These are phyloP conservation scores for Sturmia bella DNA, from an alignment of 2,888 invertebrate genomes.

Conservation along the genomic window DNA sequence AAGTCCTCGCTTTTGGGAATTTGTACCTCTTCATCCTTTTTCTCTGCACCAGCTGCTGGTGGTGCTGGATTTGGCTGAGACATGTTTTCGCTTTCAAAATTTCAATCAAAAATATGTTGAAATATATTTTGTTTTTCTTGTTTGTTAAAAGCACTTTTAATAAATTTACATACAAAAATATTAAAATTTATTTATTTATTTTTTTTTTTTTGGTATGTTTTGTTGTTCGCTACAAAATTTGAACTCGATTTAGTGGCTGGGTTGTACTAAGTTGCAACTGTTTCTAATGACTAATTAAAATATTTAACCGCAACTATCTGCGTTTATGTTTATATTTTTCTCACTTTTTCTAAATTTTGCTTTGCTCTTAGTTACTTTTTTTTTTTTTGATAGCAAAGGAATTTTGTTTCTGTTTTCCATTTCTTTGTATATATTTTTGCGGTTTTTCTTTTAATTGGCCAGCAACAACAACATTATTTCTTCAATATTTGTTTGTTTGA, in stretches of 20 bases:
- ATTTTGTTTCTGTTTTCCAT: neutral
- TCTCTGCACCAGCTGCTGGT: conserved; percentile 60
- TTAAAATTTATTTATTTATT: neutral
- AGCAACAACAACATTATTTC: conserved; percentile 40
- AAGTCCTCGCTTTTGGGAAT: conserved; percentile 77
- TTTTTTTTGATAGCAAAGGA: conserved; percentile 15
- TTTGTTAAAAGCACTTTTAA: neutral
- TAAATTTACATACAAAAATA: neutral
- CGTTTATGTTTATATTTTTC: conserved; percentile 58
- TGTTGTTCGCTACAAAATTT: conserved; percentile 19
- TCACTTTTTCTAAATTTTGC: conserved; percentile 26
- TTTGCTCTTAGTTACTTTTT: conserved; percentile 1
- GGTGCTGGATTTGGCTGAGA: conserved; percentile 69
- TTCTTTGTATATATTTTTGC: conserved; percentile 42
- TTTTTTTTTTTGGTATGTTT: neutral
- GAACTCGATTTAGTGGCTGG: conserved; percentile 38
- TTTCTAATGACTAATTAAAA: conserved; percentile 59
- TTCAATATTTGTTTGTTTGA: conserved; percentile 15
- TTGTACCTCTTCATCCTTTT: conserved; percentile 76
- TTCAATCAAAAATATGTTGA: conserved; percentile 5
- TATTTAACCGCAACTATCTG: conserved; percentile 45
- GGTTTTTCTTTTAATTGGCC: conserved; percentile 60
- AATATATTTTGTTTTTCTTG: neutral
- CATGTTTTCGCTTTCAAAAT: conserved; percentile 38
- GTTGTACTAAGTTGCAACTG: conserved; percentile 60